phyloP scores from a whole-genome alignment of 2,888 invertebrate species.

The Schizaphis graminum region DNA sequence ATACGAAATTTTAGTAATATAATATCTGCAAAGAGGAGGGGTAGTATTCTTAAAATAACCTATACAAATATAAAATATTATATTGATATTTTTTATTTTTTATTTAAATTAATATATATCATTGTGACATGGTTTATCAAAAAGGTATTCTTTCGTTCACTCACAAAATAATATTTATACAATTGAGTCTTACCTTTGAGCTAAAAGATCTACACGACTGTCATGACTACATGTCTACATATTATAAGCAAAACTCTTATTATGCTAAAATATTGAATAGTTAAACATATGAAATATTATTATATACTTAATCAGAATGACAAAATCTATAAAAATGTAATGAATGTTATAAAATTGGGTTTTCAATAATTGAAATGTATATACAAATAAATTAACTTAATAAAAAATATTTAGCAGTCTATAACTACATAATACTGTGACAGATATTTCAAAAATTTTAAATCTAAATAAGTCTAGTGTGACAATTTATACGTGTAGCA shows the following conservation, averaged over 20 bases:
- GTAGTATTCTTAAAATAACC: too few species aligned
- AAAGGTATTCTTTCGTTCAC: too few species aligned
- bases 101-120: too few species aligned
- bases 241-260: not conserved
- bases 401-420: not conserved
- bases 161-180: too few species aligned
- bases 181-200: not conserved
- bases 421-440: not conserved
- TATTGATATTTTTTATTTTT: too few species aligned
- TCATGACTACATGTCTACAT: too few species aligned
- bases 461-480: not conserved
- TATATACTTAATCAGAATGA: not conserved
- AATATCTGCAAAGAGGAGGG: too few species aligned
- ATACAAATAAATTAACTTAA: not conserved
- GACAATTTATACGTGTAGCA: not conserved
- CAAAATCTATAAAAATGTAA: not conserved
- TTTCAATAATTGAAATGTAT: not conserved
- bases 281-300: not conserved
- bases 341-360: not conserved
- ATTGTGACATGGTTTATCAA: too few species aligned
- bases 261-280: not conserved
- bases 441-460: not conserved
- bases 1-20: too few species aligned
- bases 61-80: too few species aligned
- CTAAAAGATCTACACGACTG: too few species aligned